Percentiles rank a stretch among this genome's conserved stretches.
phyloP scores from a whole-genome alignment of 1,140 invertebrate genomes.

The Triops longicaudatus region DNA sequence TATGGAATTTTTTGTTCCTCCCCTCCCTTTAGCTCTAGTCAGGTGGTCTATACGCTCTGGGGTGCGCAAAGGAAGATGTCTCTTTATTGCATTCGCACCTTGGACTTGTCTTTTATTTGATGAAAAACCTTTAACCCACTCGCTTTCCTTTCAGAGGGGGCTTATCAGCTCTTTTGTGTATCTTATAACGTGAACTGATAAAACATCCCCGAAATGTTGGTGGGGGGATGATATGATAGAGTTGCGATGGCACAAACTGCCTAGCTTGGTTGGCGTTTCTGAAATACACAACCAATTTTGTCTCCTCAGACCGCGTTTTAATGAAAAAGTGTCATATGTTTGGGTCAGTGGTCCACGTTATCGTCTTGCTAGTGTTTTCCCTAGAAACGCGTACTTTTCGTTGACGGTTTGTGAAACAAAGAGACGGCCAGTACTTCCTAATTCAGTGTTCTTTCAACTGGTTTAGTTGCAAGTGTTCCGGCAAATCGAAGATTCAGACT shows the following conservation, averaged over 20 bases:
- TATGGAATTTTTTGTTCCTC: no score
- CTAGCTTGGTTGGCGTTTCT: neutral
- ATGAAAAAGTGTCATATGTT: constrained; percentile 6
- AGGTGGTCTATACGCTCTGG: neutral
- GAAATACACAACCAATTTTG: constrained; percentile 8
- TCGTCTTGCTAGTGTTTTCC: no score
- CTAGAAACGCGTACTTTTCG: no score
- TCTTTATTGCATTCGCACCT: neutral
- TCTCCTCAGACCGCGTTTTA: neutral
- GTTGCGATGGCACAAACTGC: neutral
- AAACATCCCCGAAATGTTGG: neutral
- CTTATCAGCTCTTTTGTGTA: neutral
- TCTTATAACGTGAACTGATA: neutral
- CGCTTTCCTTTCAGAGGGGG: neutral
- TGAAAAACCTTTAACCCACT: neutral
- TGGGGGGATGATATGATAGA: neutral
- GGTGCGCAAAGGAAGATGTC: neutral
- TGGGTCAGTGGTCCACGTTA: no score
- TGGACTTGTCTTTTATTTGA: neutral
- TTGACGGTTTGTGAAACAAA: no score
- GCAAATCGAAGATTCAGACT: no score
- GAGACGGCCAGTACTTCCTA: no score
- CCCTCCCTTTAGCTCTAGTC: no score
- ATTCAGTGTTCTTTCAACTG: no score
- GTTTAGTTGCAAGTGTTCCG: no score